These are phyloP conservation scores for Cnemophilus loriae DNA, from an alignment of 2,113 vertebrate genomes.

Conservation along the genomic window DNA sequence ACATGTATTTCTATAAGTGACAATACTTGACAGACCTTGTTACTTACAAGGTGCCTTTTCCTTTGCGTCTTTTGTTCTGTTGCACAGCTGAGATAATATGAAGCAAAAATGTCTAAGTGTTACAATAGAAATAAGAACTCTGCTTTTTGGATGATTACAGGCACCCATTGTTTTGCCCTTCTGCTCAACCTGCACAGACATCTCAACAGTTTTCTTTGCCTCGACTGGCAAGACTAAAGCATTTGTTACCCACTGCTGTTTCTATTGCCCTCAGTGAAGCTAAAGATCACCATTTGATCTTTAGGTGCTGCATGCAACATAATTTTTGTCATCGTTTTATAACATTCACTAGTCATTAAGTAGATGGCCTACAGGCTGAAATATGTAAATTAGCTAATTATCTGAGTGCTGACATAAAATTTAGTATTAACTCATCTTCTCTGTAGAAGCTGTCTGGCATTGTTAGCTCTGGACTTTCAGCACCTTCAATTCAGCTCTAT, in stretches of 20 bases:
- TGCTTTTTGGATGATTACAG: neutral
- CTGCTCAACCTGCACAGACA: neutral
- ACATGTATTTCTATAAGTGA: neutral
- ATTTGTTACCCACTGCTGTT: neutral
- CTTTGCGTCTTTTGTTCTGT: slow-evolving; percentile 4
- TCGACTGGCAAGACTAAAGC: neutral
- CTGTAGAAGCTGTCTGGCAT: neutral
- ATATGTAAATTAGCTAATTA: slow-evolving; percentile 68
- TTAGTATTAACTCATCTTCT: neutral
- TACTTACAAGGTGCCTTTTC: neutral
- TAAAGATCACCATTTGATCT: slow-evolving; percentile 58
- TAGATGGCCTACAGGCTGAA: slow-evolving; percentile 36
- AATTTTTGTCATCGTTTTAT: slow-evolving; percentile 34
- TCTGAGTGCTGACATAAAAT: slow-evolving; percentile 36
- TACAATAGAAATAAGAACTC: neutral
- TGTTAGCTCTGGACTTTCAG: neutral
- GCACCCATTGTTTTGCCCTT: slow-evolving; percentile 8
- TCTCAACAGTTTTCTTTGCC: neutral
- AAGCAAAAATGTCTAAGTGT: neutral
- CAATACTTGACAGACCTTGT: neutral
- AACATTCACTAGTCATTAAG: slow-evolving; percentile 38
- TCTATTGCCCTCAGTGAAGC: neutral
- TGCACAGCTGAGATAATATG: neutral
- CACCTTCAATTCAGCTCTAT: neutral
- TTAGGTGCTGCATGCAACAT: neutral